Conservation (phyloP, 2,797 vertebrate species). For the Lutra lutra region DNA sequence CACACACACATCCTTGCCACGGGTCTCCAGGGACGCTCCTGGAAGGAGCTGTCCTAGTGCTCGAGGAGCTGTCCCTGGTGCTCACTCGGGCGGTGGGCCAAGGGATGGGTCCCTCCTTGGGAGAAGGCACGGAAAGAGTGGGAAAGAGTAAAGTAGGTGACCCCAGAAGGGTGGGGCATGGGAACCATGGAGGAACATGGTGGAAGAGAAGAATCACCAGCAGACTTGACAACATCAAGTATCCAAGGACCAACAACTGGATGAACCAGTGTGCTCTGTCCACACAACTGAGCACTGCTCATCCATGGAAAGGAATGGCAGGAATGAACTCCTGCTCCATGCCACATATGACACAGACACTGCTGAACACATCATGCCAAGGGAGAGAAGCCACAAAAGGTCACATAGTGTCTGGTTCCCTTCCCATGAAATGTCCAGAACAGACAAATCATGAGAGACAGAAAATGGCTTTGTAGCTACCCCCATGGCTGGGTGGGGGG, state of each 20-base stretch:
- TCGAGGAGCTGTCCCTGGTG: too few relatives aligned
- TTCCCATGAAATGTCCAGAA: background rate
- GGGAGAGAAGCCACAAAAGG: background rate
- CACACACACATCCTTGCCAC: accelerated
- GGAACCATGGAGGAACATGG: accelerated
- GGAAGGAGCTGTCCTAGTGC: background rate
- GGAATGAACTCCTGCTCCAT: background rate
- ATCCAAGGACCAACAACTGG: accelerated
- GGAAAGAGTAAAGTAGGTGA: background rate
- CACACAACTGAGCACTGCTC: accelerated
- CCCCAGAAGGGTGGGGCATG: background rate
- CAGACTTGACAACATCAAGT: too few relatives aligned
- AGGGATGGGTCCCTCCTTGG: background rate
- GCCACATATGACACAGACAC: background rate
- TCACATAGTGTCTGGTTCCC: background rate
- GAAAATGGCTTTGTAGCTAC: background rate
- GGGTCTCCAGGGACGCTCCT: accelerated
- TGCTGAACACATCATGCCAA: background rate
- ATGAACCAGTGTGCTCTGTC: background rate
- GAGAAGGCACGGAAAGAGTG: too few relatives aligned
- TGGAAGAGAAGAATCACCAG: background rate
- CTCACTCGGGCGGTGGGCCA: background rate
- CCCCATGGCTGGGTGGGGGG: too few relatives aligned
- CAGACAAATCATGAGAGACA: background rate
- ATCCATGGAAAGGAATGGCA: background rate